phyloP scores from a whole-genome alignment of 2,113 vertebrate species.

The Athene cunicularia region DNA sequence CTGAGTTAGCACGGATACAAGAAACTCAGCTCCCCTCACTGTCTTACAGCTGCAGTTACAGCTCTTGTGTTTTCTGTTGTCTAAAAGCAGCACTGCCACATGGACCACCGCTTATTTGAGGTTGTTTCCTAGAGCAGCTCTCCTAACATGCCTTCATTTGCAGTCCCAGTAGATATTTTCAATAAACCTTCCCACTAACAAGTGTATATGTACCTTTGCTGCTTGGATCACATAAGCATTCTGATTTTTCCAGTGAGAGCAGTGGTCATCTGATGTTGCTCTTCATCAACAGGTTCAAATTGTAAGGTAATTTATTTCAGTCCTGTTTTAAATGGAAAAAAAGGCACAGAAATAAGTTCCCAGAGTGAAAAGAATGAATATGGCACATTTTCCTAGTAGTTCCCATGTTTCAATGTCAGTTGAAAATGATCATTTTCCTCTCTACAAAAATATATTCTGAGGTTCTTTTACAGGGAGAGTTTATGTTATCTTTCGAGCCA shows the following conservation, averaged over 20 bases:
- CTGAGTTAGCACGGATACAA: background rate
- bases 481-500: constrained; percentile 8
- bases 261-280: background rate
- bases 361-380: background rate
- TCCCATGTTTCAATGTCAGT: background rate
- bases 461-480: background rate
- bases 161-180: background rate
- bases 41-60: background rate
- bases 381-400: background rate
- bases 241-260: background rate
- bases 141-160: background rate
- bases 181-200: background rate
- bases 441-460: background rate
- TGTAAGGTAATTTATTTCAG: background rate
- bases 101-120: background rate
- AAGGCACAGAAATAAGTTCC: background rate
- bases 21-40: background rate
- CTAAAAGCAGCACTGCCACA: background rate
- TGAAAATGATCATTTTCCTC: background rate
- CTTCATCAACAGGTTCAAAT: background rate
- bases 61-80: background rate
- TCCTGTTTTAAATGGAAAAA: background rate
- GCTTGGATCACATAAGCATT: background rate
- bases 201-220: background rate
- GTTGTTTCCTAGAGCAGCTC: background rate